Percentiles rank a stretch among this genome's conserved stretches.
Conservation (phyloP, 2,797 vertebrate genomes). For the Danio choprae region DNA sequence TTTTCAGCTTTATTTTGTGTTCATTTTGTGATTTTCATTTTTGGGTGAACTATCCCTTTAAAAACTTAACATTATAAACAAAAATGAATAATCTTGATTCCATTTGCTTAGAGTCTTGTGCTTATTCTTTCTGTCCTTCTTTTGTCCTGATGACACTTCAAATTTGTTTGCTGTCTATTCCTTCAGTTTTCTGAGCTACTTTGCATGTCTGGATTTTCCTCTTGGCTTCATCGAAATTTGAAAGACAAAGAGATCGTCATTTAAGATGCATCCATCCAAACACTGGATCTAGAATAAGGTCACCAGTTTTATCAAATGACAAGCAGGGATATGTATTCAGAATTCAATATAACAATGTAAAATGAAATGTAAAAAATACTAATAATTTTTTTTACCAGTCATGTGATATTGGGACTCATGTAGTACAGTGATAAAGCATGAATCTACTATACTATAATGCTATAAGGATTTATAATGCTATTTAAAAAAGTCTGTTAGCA, state of each 20-base stretch:
- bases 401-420: background rate
- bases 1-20: no score
- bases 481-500: no score
- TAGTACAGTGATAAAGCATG: background rate
- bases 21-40: no score
- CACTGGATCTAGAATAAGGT: background rate
- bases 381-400: no score
- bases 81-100: conserved; percentile 45
- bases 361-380: no score
- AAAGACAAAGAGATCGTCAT: conserved; percentile 73
- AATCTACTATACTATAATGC: background rate
- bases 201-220: conserved; percentile 68
- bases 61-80: no score
- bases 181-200: conserved; percentile 55
- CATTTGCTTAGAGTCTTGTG: conserved; percentile 72
- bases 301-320: background rate
- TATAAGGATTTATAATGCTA: no score
- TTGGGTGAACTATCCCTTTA: no score
- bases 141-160: conserved; percentile 61
- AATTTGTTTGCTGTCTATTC: conserved; percentile 68
- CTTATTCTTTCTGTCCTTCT: conserved; percentile 29
- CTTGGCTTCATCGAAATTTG: conserved; percentile 72
- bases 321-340: background rate
- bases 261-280: conserved; percentile 51
- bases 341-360: background rate